phyloP scores from a whole-genome alignment of 92 coral and sea anemone genomes.

The Umimayanthus kanabou region DNA sequence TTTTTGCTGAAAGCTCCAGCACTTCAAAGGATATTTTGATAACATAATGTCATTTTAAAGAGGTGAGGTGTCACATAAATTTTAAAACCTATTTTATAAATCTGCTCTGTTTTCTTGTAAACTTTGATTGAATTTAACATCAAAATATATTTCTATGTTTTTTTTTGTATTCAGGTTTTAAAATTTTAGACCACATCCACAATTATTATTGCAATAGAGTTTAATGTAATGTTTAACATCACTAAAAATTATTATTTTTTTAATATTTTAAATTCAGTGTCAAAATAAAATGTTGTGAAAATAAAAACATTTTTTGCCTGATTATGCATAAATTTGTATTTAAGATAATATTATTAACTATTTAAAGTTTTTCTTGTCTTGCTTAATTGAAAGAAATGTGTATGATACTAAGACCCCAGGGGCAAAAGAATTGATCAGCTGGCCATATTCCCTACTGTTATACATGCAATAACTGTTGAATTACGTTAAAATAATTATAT shows the following conservation, averaged over 20 bases:
- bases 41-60: slow-evolving; percentile 22
- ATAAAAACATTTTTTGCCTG: background rate
- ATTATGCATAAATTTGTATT: background rate
- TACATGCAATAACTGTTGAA: background rate
- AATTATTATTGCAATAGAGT: background rate
- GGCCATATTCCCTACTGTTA: background rate
- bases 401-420: too few species aligned
- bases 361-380: background rate
- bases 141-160: background rate
- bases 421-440: background rate
- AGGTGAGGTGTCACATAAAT: slow-evolving; percentile 1
- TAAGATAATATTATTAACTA: background rate
- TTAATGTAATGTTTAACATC: background rate
- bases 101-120: background rate
- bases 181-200: background rate
- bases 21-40: slow-evolving; percentile 20
- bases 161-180: background rate
- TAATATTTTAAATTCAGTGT: background rate
- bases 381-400: background rate
- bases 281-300: slow-evolving; percentile 1
- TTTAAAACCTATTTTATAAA: background rate
- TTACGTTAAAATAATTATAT: background rate
- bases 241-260: slow-evolving; percentile 3
- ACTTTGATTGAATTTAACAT: background rate
- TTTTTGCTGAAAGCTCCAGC: slow-evolving; percentile 8